A percentile compares a stretch with the other conserved stretches of the same genome.
Conservation (phyloP, 2,888 invertebrate genomes). For the Parascotia fuliginaria region DNA sequence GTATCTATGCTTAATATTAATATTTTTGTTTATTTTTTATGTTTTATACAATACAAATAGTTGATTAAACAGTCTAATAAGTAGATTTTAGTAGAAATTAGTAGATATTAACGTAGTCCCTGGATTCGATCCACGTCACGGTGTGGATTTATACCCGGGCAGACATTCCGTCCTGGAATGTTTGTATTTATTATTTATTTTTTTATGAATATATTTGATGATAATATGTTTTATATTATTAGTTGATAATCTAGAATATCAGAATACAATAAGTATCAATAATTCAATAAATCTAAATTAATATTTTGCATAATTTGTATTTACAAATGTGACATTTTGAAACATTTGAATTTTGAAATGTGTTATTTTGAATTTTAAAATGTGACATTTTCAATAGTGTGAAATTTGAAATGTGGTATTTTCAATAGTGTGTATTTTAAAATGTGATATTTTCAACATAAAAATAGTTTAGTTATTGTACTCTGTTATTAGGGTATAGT, state of each 20-base stretch:
- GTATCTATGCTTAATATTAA: conserved; percentile 34
- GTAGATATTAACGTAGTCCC: conserved; percentile 23
- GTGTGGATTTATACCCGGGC: conserved; percentile 63
- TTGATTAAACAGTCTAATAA: conserved; percentile 43
- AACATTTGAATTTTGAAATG: too few species aligned
- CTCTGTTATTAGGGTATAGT: neutral
- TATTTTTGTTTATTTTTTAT: conserved; percentile 21
- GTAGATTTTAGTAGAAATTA: conserved; percentile 35
- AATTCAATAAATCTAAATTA: too few species aligned
- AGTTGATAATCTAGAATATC: neutral
- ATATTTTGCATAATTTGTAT: too few species aligned
- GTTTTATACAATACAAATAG: conserved; percentile 32
- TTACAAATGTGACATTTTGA: too few species aligned
- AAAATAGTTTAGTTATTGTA: neutral
- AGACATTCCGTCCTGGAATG: conserved; percentile 82
- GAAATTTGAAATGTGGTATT: too few species aligned
- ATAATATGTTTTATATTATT: neutral
- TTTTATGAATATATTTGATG: neutral
- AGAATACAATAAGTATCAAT: neutral
- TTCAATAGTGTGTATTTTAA: neutral
- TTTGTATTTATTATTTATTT: conserved; percentile 37
- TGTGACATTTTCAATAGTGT: too few species aligned
- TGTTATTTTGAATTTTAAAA: too few species aligned
- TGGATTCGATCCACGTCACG: conserved; percentile 50
- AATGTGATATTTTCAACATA: too few species aligned